These are phyloP conservation scores for Temnothorax nylanderi DNA, from an alignment of 1,140 invertebrate genomes.

Conservation along the genomic window DNA sequence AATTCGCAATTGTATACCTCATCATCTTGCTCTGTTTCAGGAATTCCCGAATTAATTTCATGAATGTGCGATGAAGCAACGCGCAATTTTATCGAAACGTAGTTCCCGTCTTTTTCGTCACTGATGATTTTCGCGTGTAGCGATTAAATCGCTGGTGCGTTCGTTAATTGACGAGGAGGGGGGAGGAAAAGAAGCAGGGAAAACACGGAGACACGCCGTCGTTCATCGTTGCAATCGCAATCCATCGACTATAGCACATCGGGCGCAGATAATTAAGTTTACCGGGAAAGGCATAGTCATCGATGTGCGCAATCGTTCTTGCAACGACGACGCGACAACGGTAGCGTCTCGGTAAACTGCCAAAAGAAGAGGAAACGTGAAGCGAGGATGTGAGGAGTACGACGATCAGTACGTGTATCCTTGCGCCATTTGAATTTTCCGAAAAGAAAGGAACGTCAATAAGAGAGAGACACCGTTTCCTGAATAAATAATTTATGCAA, in stretches of 20 bases:
- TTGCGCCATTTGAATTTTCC: neutral
- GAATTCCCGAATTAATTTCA: conserved; percentile 35
- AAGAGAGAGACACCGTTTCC: neutral
- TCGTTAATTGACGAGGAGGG: conserved; percentile 21
- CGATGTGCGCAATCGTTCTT: conserved; percentile 12
- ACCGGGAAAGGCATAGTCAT: conserved; percentile 11
- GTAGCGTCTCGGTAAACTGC: neutral
- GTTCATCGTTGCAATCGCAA: neutral
- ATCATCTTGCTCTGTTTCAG: neutral
- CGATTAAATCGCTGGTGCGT: conserved; percentile 31
- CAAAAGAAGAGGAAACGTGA: conserved; percentile 11
- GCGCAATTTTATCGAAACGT: conserved; percentile 44
- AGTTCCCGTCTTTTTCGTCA: conserved; percentile 4
- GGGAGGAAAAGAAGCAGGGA: neutral
- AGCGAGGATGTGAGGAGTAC: neutral
- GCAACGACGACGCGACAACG: conserved; percentile 13
- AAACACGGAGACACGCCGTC: neutral
- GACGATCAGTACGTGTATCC: neutral
- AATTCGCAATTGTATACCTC: neutral
- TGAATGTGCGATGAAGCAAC: neutral
- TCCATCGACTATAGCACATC: neutral
- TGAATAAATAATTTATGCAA: neutral
- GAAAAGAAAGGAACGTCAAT: neutral
- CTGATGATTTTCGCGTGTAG: conserved; percentile 39
- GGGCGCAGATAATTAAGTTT: conserved; percentile 34